Evolutionary conservation across 2,797 vertebrate species (phyloP), one percentile per base, ranked within the genome.

Genomic region (Rhyacichthys aspro): DNA sequence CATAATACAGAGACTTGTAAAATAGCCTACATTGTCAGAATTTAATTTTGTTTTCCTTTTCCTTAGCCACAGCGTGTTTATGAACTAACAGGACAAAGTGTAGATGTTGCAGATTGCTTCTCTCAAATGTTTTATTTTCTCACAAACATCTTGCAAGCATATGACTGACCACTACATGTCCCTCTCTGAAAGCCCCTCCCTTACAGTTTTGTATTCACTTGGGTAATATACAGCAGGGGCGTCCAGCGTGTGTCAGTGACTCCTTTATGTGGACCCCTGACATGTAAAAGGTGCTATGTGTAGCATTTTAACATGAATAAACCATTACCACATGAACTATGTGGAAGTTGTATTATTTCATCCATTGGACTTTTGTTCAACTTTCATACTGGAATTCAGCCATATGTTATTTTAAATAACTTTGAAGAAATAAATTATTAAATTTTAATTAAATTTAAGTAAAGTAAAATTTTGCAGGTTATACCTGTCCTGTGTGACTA

Each of bases 1-100:
- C 89, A 90, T 90, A 90, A 66, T 78, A 28, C 85, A 72, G 81
- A 86, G 68, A 81, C 65, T 63, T 63, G 59, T 69, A 65, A 4
- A 62, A 63, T 72, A 75, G 64, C 38, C 63, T 63, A 15, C 47
- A 41, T 57, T 47, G 54, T 76, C 55, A 44, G 47, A 68, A 18
- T n/a, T n/a, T n/a, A 68, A 39, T 67, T 74, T 43, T 0, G 17
- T 69, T 66, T 41, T 41, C 38, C 72, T 38, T 73, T 56, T 72
- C 61, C 63, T 43, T 78, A 82, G 76, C 71, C 81, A 78, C 75
- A 9, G 45, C 60, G 63, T 67, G 58, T 55, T 58, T 58, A 67
- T 74, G 77, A 14, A 38, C 72, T 70, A 67, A 76, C 74, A 52
- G 69, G 67, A 70, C 72, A 12, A 53, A 53, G 63, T 70, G 70